phyloP scores from a whole-genome alignment of 2,797 vertebrate genomes.

The Acomys russatus region DNA sequence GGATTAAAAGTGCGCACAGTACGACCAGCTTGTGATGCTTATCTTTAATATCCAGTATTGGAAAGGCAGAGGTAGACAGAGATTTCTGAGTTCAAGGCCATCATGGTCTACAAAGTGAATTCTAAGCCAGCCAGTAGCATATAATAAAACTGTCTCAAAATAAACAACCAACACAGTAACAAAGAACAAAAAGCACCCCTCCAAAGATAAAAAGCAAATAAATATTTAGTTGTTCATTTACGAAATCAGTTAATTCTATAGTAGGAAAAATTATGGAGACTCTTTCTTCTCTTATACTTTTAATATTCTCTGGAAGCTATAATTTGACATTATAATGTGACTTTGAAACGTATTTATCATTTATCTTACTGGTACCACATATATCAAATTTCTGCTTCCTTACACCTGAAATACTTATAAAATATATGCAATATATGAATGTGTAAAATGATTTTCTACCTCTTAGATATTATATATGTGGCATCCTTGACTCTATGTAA shows the following conservation, averaged over 20 bases:
- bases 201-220: not conserved
- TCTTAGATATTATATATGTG: not conserved
- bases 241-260: not conserved
- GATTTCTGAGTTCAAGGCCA: not conserved
- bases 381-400: not conserved
- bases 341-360: not conserved
- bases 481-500: not conserved
- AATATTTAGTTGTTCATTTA: not conserved
- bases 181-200: not conserved
- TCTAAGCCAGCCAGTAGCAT: not conserved
- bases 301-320: not conserved
- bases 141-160: not conserved
- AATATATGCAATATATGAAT: not conserved
- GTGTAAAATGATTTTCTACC: not conserved
- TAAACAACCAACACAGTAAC: not conserved
- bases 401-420: slow-evolving; percentile 25
- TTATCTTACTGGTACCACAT: not conserved
- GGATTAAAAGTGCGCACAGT: not conserved
- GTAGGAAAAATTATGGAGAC: not conserved
- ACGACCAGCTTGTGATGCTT: too few species aligned
- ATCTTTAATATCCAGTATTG: not conserved
- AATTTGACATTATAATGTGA: slow-evolving; percentile 12
- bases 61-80: not conserved
- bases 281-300: not conserved
- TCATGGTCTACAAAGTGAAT: not conserved